phyloP scores from a whole-genome alignment of 1,140 invertebrate genomes.

The Orius laevigatus region DNA sequence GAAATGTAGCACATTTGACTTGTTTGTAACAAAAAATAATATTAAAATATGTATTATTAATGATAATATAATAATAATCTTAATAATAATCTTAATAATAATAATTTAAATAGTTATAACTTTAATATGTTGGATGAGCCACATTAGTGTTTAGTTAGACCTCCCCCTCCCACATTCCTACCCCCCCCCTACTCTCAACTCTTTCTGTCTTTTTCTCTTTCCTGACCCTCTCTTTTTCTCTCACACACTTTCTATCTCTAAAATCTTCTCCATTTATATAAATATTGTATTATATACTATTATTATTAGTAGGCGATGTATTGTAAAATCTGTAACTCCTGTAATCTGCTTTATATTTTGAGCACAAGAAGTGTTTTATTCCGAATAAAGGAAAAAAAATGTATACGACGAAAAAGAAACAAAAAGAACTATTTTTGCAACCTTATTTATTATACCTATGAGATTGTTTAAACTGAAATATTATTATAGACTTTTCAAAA shows the following conservation, averaged over 20 bases:
- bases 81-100: neutral
- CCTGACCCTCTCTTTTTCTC: too few species aligned
- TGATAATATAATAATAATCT: neutral
- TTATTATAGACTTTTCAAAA: neutral
- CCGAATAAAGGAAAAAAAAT: slow-evolving; percentile 6
- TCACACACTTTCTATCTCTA: neutral
- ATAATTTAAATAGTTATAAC: neutral
- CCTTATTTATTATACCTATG: slow-evolving; percentile 8
- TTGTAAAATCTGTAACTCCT: slow-evolving; percentile 14
- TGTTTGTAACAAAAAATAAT: slow-evolving; percentile 6
- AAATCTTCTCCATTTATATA: slow-evolving; percentile 10
- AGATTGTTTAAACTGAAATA: neutral
- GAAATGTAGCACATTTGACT: slow-evolving; percentile 7
- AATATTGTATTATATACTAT: slow-evolving; percentile 12
- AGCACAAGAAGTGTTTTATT: slow-evolving; percentile 10
- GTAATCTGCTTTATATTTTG: slow-evolving; percentile 13
- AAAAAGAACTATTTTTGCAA: slow-evolving; percentile 12
- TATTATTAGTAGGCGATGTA: slow-evolving; percentile 13
- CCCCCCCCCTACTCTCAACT: too few species aligned
- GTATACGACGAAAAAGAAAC: slow-evolving; percentile 10
- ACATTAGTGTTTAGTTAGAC: too few species aligned
- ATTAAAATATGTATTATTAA: neutral
- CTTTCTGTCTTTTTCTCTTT: too few species aligned
- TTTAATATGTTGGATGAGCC: too few species aligned
- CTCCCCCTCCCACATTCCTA: too few species aligned